These are phyloP conservation scores for Aphrophora alni DNA, from an alignment of 2,888 invertebrate genomes.

Conservation along the genomic window DNA sequence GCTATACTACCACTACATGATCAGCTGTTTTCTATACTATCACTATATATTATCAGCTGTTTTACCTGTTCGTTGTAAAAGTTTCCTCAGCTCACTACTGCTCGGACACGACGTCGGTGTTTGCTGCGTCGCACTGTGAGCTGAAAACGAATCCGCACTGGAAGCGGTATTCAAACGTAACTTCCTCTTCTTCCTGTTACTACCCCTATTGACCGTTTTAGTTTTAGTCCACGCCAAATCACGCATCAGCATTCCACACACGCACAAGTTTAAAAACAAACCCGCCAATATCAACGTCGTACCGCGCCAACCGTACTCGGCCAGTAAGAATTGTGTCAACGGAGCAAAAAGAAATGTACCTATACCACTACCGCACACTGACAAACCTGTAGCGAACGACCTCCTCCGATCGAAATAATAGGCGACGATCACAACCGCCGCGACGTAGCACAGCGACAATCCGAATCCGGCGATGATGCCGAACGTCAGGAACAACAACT, in stretches of 20 bases:
- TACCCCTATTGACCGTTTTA: constrained; percentile 62
- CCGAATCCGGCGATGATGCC: constrained; percentile 86
- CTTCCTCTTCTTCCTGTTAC: constrained; percentile 67
- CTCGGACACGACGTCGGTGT: constrained; percentile 56
- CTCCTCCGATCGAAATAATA: constrained; percentile 87
- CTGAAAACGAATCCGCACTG: constrained; percentile 74
- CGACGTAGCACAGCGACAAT: constrained; percentile 84
- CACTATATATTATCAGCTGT: too few relatives aligned
- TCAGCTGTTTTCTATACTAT: too few relatives aligned
- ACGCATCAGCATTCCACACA: constrained; percentile 82
- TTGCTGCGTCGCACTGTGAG: constrained; percentile 64
- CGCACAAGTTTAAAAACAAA: constrained; percentile 79
- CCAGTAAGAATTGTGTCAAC: constrained; percentile 73
- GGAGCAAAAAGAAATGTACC: constrained; percentile 89
- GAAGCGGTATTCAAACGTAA: constrained; percentile 64
- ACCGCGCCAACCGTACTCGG: constrained; percentile 83
- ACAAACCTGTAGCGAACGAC: constrained; percentile 84
- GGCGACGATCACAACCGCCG: constrained; percentile 89
- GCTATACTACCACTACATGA: too few relatives aligned
- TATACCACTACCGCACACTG: constrained; percentile 87
- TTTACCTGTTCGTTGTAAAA: constrained; percentile 51
- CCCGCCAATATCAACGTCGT: constrained; percentile 83
- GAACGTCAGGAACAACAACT: constrained; percentile 79
- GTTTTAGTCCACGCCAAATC: constrained; percentile 71
- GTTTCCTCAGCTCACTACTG: constrained; percentile 51